phyloP scores from a whole-genome alignment of 2,888 invertebrate genomes.

The Cyaniris semiargus region DNA sequence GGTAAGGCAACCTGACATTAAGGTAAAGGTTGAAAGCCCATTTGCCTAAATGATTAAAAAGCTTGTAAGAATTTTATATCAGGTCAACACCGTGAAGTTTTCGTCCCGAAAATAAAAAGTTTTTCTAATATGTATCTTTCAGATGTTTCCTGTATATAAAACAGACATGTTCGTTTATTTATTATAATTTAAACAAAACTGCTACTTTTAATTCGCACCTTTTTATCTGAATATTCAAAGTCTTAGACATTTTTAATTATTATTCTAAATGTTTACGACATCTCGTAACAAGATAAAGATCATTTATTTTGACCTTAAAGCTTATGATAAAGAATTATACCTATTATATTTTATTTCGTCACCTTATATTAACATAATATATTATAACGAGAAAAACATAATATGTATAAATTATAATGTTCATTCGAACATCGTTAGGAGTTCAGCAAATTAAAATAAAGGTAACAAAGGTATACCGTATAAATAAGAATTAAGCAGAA shows the following conservation, averaged over 20 bases:
- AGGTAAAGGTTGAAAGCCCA: neutral
- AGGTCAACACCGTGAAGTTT: neutral
- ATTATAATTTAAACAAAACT: neutral
- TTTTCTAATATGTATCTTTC: neutral
- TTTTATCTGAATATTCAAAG: constrained; percentile 16
- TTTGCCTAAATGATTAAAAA: neutral
- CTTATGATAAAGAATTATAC: constrained; percentile 5
- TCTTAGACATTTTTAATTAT: constrained; percentile 3
- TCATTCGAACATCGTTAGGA: neutral
- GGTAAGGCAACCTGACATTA: constrained; percentile 5
- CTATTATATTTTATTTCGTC: constrained; percentile 6
- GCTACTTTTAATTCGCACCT: constrained; percentile 8
- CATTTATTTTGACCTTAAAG: constrained; percentile 16
- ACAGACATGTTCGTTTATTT: neutral
- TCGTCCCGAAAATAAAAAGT: neutral
- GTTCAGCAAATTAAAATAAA: neutral
- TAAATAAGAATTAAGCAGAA: neutral
- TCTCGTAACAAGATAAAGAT: constrained; percentile 6
- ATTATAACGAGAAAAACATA: constrained; percentile 3
- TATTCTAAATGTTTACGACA: constrained; percentile 3
- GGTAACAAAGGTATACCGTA: neutral
- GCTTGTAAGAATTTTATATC: constrained; percentile 1
- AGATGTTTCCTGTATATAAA: neutral
- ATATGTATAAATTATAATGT: neutral
- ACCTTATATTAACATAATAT: neutral